phyloP scores from a whole-genome alignment of 2,888 invertebrate species.

The Margaritifera margaritifera region DNA sequence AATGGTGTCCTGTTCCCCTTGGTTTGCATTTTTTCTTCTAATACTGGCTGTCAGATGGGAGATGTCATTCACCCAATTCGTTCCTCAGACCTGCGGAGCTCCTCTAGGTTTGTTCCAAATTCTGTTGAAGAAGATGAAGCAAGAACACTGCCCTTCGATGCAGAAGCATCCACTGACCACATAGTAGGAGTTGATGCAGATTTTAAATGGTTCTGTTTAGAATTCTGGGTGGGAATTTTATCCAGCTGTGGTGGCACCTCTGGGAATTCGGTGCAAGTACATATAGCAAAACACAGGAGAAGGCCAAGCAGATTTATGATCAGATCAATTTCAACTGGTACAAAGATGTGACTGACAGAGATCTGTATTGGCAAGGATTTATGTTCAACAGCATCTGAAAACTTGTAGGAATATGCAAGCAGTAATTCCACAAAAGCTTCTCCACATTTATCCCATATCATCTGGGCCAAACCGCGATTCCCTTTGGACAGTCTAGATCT shows the following conservation, averaged over 20 bases:
- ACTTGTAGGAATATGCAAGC: slow-evolving; percentile 29
- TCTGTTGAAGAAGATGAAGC: slow-evolving; percentile 26
- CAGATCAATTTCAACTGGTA: slow-evolving; percentile 38
- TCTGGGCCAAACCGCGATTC: slow-evolving; percentile 42
- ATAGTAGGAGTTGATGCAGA: slow-evolving; percentile 17
- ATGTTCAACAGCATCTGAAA: slow-evolving; percentile 13
- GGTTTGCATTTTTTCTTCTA: slow-evolving; percentile 24
- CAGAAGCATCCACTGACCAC: slow-evolving; percentile 10
- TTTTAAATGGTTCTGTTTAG: slow-evolving; percentile 26
- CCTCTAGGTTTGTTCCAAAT: slow-evolving; percentile 15
- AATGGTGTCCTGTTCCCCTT: slow-evolving; percentile 4
- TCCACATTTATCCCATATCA: slow-evolving; percentile 51
- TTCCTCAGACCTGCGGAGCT: slow-evolving; percentile 7
- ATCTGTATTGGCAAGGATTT: no score
- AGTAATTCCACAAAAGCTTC: slow-evolving; percentile 33
- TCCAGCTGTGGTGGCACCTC: slow-evolving; percentile 28
- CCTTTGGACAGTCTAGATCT: slow-evolving; percentile 42
- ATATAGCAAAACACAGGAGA: slow-evolving; percentile 36
- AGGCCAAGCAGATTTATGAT: slow-evolving; percentile 36
- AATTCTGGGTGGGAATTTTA: slow-evolving; percentile 23
- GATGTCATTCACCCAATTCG: slow-evolving; percentile 39
- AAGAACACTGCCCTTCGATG: slow-evolving; percentile 3
- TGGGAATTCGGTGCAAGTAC: slow-evolving; percentile 44
- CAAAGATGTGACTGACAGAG: slow-evolving; percentile 22
- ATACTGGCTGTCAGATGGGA: slow-evolving; percentile 33